Conservation (phyloP, 2,113 vertebrate species). For the Balaenoptera acutorostrata region DNA sequence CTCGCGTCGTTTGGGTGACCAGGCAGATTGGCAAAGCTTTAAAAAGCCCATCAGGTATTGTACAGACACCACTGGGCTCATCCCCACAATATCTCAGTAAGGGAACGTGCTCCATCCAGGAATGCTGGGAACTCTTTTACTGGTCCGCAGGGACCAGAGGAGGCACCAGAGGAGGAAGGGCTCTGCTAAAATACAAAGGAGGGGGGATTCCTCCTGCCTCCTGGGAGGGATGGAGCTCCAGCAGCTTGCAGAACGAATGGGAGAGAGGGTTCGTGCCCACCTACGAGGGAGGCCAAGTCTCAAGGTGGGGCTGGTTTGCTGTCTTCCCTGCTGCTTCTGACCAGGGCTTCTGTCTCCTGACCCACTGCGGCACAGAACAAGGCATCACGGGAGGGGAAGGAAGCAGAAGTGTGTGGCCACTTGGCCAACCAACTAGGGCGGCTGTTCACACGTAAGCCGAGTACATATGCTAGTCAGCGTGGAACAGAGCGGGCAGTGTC, state of each 20-base stretch:
- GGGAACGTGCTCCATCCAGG: not conserved
- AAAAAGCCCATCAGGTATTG: not conserved
- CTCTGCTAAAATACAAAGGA: not conserved
- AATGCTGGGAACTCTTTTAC: not conserved
- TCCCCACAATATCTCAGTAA: not conserved
- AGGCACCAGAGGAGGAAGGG: not conserved
- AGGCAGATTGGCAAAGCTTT: not conserved
- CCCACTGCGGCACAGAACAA: not conserved
- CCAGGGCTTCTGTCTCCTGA: not conserved
- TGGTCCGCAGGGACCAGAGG: not conserved
- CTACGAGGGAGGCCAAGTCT: not conserved
- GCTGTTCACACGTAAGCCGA: not conserved
- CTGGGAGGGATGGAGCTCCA: no score
- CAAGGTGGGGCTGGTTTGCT: not conserved
- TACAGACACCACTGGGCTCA: not conserved
- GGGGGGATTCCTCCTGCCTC: not conserved
- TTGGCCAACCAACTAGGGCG: not conserved
- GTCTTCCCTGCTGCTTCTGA: not conserved
- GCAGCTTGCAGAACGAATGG: not conserved
- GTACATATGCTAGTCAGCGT: not conserved
- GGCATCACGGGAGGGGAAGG: not conserved
- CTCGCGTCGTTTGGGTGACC: not conserved
- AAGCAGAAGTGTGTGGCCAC: not conserved
- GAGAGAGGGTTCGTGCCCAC: not conserved
- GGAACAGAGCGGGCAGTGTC: not conserved